Percentiles rank a stretch among this genome's conserved stretches.
Evolutionary conservation across 35 echinoderm and acorn worm species (phyloP).

Genomic region (Heliocidaris tuberculata): DNA sequence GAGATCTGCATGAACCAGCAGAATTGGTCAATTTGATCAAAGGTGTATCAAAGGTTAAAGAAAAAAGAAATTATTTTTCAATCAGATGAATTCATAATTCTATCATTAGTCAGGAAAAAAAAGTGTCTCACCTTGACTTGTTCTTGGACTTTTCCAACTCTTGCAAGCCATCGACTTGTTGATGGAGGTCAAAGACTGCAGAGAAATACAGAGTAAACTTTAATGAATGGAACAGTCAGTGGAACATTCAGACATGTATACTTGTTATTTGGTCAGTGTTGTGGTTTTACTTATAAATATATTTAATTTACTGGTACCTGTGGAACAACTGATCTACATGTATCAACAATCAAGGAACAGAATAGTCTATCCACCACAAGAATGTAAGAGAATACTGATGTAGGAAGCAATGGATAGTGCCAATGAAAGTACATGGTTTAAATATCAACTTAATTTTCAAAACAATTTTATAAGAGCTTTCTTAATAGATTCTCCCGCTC

Average conservation of each 20-base stretch:
- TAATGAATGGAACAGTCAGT: background rate
- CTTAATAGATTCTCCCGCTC: too few species aligned
- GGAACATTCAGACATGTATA: background rate
- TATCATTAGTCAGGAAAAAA: background rate
- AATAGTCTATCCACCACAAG: background rate
- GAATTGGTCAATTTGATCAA: too few species aligned
- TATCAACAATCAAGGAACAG: too few species aligned
- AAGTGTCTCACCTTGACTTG: conserved; percentile 50
- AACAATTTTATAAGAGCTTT: background rate
- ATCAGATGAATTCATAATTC: too few species aligned
- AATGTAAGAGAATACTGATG: background rate
- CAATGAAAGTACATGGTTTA: background rate
- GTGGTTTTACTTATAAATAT: background rate
- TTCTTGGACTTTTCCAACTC: conserved; percentile 95
- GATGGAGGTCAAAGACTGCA: conserved; percentile 95
- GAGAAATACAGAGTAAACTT: conserved; percentile 37
- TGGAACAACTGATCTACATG: background rate
- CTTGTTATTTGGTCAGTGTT: background rate
- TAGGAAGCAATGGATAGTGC: background rate
- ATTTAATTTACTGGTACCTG: background rate
- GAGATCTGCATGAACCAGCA: too few species aligned
- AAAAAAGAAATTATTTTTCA: too few species aligned
- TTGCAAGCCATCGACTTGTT: conserved; percentile 90
- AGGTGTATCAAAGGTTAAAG: too few species aligned
- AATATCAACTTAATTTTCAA: background rate